phyloP scores from a whole-genome alignment of 2,797 vertebrate genomes.

The Chelidonichthys spinosus region DNA sequence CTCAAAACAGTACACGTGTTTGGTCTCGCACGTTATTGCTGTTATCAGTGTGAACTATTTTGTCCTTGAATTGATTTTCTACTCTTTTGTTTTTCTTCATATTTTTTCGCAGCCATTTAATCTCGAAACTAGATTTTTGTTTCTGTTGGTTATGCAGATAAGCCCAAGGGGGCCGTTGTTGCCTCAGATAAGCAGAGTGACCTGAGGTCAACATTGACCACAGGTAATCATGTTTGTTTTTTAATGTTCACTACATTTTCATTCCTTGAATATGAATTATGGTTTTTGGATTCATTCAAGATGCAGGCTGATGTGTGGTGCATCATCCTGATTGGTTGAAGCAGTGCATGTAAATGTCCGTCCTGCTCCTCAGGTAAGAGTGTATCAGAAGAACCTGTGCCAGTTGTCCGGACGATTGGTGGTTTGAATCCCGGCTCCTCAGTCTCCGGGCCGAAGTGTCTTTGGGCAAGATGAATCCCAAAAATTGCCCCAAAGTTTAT shows the following conservation, averaged over 20 bases:
- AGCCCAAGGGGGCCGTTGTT: background rate
- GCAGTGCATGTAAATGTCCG: conserved; percentile 10
- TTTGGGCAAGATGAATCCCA: no score
- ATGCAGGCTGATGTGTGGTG: background rate
- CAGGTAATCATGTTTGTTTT: background rate
- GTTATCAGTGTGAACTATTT: background rate
- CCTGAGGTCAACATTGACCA: conserved; percentile 12
- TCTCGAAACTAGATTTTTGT: conserved; percentile 3
- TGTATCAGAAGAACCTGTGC: background rate
- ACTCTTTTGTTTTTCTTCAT: background rate
- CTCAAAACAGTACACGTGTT: background rate
- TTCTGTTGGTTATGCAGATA: conserved; percentile 20
- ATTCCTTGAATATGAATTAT: background rate
- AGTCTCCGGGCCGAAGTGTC: no score
- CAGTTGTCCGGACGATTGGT: no score
- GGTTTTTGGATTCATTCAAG: background rate
- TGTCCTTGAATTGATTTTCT: background rate
- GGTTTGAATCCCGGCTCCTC: no score
- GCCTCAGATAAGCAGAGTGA: conserved; percentile 15
- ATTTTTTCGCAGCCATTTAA: background rate
- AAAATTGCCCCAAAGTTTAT: no score
- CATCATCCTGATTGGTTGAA: conserved; percentile 4
- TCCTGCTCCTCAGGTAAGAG: conserved; percentile 5
- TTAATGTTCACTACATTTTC: background rate
- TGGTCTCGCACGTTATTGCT: background rate